Evolutionary conservation across 2,888 invertebrate species (phyloP).

Genomic region (Tachina grossa): DNA sequence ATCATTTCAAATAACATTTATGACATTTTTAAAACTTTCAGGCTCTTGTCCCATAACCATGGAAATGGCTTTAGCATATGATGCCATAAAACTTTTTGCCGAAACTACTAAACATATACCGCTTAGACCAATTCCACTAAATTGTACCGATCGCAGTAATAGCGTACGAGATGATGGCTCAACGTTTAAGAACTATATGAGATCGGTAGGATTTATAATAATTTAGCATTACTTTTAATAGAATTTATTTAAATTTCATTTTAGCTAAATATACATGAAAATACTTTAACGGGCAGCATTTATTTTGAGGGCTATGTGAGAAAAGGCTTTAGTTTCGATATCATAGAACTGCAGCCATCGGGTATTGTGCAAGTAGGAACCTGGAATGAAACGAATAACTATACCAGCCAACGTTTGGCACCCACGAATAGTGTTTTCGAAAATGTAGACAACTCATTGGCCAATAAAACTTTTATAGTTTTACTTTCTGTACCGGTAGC

Average conservation of each 20-base stretch:
- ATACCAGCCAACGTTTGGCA: slow-evolving; percentile 84
- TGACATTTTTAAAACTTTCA: slow-evolving; percentile 48
- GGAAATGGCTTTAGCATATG: slow-evolving; percentile 91
- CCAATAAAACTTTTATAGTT: slow-evolving; percentile 88
- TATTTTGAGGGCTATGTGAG: slow-evolving; percentile 91
- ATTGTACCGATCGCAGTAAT: slow-evolving; percentile 84
- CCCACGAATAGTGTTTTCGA: slow-evolving; percentile 82
- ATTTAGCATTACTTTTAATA: neutral
- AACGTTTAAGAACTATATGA: slow-evolving; percentile 91
- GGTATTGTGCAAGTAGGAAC: slow-evolving; percentile 88
- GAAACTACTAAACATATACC: slow-evolving; percentile 88
- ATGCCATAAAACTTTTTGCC: slow-evolving; percentile 92
- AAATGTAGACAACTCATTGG: slow-evolving; percentile 86
- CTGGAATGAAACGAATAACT: slow-evolving; percentile 87
- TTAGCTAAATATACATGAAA: slow-evolving; percentile 75
- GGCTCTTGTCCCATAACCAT: slow-evolving; percentile 83
- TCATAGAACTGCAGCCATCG: slow-evolving; percentile 86
- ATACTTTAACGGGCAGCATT: slow-evolving; percentile 87
- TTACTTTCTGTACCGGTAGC: slow-evolving; percentile 87
- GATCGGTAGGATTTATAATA: slow-evolving; percentile 74
- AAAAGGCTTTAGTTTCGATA: slow-evolving; percentile 87
- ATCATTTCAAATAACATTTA: neutral
- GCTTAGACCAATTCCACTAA: slow-evolving; percentile 83
- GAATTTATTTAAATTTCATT: slow-evolving; percentile 3
- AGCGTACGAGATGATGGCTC: slow-evolving; percentile 90